Evolutionary conservation across 2,113 vertebrate genomes (phyloP), one percentile per base, ranked within the genome.

Genomic region (Menura novaehollandiae): DNA sequence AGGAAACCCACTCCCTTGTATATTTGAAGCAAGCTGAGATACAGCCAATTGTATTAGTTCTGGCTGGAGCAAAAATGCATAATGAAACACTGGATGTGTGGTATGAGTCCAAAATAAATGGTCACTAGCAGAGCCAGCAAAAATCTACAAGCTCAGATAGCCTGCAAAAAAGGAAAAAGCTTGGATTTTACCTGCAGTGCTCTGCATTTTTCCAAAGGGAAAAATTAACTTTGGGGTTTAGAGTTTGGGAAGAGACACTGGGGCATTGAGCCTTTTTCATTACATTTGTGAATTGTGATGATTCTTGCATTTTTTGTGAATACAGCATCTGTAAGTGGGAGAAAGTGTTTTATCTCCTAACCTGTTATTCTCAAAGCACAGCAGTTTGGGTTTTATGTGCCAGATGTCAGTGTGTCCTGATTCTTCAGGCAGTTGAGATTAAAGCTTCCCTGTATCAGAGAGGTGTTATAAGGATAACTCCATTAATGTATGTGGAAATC

Each of bases 51-150:
- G 47, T 96, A 56, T 96, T 93, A 91, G 92, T 66, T 92, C 92
- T 94, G 95, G 83, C 92, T 68, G 77, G 47, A 94, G 76, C 27
- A 95, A 96, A 94, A 94, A 78, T 75, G 83, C 47, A 16, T 88
- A 67, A 93, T 86, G 92, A 95, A 96, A 92, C 37, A 27, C 52
- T 92, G 92, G 68, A 72, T 92, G 60, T 87, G 88, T 91, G 85
- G 72, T 94, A 52, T 13, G 63, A 94, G 64, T 91, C 88, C 96
- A 95, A 96, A 95, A 86, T 92, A 96, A 96, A 94, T 92, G 92
- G 88, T 89, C 95, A 86, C 55, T 93, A 88, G 82, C 83, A 78
- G 68, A 95, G 75, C 85, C 92, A 94, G 92, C 82, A 93, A 81
- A 96, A 96, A 56, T 64, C 68, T 72, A 41, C 28, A 0, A 90